phyloP scores from a whole-genome alignment of 2,113 vertebrate genomes.

The Odontophorus gujanensis region DNA sequence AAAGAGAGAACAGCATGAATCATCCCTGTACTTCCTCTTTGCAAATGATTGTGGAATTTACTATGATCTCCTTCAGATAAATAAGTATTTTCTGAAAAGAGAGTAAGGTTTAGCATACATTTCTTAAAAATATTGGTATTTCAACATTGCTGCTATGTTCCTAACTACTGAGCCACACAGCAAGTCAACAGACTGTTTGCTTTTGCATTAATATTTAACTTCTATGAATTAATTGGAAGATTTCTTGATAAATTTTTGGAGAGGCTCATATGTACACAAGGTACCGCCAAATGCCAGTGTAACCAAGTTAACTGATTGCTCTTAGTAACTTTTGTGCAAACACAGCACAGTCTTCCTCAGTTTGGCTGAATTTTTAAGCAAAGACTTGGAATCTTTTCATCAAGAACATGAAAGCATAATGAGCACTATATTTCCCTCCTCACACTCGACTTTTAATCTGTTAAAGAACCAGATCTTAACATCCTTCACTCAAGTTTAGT shows the following conservation, averaged over 20 bases:
- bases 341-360: neutral
- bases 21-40: neutral
- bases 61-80: neutral
- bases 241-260: constrained; percentile 61
- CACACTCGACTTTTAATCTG: neutral
- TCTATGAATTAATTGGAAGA: constrained; percentile 50
- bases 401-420: neutral
- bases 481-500: neutral
- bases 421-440: neutral
- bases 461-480: neutral
- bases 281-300: neutral
- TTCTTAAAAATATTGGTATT: neutral
- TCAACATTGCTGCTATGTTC: neutral
- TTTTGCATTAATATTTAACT: constrained; percentile 69
- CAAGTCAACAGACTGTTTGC: constrained; percentile 55
- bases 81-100: neutral
- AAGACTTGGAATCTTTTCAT: constrained; percentile 2
- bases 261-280: constrained; percentile 38
- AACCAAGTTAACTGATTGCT: constrained; percentile 44
- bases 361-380: constrained; percentile 45
- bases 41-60: neutral
- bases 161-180: neutral
- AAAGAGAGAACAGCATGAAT: neutral
- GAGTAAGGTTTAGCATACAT: neutral
- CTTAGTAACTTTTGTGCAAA: constrained; percentile 51